A percentile compares a stretch with the other conserved stretches of the same genome.
Evolutionary conservation across 2,113 vertebrate genomes (phyloP).

Genomic region (Oryzias curvinotus): DNA sequence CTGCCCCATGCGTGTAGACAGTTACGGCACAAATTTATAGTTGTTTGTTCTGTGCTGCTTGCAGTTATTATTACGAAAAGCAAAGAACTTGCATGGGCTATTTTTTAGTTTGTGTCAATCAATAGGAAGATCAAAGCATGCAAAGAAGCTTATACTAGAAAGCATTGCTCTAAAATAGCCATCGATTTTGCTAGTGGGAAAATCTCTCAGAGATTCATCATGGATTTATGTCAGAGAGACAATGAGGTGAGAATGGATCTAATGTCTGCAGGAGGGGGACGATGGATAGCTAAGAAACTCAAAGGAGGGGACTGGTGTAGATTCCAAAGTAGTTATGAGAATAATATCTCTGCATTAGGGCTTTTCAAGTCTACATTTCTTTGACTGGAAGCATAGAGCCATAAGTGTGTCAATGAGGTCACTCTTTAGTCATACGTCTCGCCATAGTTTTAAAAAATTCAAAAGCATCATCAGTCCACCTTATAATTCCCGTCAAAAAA

Average conservation of each 20-base stretch:
- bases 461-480: conserved; percentile 37
- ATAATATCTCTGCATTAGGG: conserved; percentile 57
- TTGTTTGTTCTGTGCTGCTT: neutral
- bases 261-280: conserved; percentile 51
- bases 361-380: conserved; percentile 3
- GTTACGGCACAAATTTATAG: neutral
- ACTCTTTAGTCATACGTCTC: neutral
- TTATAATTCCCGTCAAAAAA: conserved; percentile 22
- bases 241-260: conserved; percentile 30
- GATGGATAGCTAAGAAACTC: conserved; percentile 47
- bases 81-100: neutral
- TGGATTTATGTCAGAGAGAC: conserved; percentile 26
- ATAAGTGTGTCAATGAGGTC: conserved; percentile 11
- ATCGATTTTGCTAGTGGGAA: conserved; percentile 70
- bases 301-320: conserved; percentile 39
- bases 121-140: neutral
- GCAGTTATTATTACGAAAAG: neutral
- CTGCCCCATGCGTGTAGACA: too few relatives aligned
- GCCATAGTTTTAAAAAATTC: conserved; percentile 23
- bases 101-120: neutral
- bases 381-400: conserved; percentile 6
- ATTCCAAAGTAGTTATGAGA: conserved; percentile 62
- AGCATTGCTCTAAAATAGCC: conserved; percentile 61
- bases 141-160: conserved; percentile 29
- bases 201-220: conserved; percentile 62